Base-by-base conservation (phyloP, 2,113 vertebrate genomes). In the Leucoraja erinaceus region DNA sequence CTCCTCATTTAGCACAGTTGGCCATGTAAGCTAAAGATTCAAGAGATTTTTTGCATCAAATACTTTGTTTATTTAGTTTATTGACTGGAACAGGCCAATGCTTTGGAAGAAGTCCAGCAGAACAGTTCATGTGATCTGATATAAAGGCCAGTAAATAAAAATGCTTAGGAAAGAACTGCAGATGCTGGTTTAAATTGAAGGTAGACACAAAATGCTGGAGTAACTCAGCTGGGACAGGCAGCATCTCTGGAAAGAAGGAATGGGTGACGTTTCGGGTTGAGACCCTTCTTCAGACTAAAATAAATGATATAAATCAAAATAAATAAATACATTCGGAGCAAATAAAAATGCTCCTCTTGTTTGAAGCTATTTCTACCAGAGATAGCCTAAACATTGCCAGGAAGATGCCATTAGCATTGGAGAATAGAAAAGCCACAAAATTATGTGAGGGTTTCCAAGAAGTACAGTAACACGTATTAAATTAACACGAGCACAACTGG, bases 31-130 rank as follows among this genome's bases (percentile, higher is more conserved):
- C 59, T 2, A 88, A 66, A 88, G n/a, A 31, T 63, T 88, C 7
- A 88, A 66, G 83, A 86, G 59, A n/a, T 31, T 63, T n/a, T 31
- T 88, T 66, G 28, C n/a, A 88, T 88, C 59, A 88, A 88, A 31
- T 59, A 31, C 6, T 61, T 88, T 88, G 83, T 88, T 88, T 63
- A 88, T n/a, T 66, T 63, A 31, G 59, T 88, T 88, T 33, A 88
- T 18, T 88, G 83, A 66, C 59, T 8, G 83, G 83, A 88, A 66
- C 83, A 2, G 14, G 31, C n/a, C 59, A 63, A 63, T n/a, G 61
- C 31, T 63, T 31, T 88, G 83, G n/a, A 88, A 88, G 14, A 61
- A 88, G 6, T 6, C 83, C 83, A 63, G 83, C 59, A 63, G 59
- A 31, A n/a, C 2, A 56, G 54, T 59, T 47, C 79, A 31, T 63